Percentiles rank a stretch among this genome's conserved stretches.
These are phyloP conservation scores for Megaceryle torquata DNA, from an alignment of 2,113 vertebrate species.

Conservation along the genomic window DNA sequence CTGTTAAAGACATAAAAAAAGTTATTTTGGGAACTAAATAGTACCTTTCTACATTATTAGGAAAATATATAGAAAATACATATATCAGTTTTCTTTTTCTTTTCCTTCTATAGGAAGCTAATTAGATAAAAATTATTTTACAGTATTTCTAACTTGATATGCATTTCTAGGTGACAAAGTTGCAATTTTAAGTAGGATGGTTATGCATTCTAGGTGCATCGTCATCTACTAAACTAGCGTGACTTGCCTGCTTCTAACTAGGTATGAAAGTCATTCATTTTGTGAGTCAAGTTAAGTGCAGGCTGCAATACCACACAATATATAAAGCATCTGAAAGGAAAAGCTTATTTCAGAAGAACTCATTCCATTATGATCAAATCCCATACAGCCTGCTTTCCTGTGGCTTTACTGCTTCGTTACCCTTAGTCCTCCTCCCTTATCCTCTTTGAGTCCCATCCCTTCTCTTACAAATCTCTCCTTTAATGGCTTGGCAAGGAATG, in stretches of 20 bases:
- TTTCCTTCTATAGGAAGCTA: not conserved
- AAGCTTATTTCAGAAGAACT: not conserved
- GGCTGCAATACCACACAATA: not conserved
- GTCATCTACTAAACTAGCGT: not conserved
- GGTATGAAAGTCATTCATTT: not conserved
- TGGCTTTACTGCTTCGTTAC: not conserved
- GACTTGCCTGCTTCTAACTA: not conserved
- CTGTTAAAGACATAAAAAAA: not conserved
- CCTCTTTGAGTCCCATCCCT: not conserved
- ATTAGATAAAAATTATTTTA: not conserved
- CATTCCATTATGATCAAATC: accelerated
- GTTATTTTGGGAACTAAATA: not conserved
- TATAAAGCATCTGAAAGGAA: not conserved
- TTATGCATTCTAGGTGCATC: not conserved
- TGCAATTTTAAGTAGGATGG: not conserved
- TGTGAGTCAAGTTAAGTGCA: not conserved
- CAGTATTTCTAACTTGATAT: not conserved
- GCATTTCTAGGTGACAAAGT: not conserved
- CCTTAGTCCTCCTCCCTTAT: not conserved
- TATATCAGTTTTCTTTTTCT: not conserved
- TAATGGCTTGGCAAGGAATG: not conserved
- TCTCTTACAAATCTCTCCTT: not conserved
- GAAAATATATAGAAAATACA: not conserved
- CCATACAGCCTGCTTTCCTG: not conserved
- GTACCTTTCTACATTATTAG: not conserved